Percentiles rank a stretch among this genome's conserved stretches.
phyloP scores from a whole-genome alignment of 2,113 vertebrate species.

The Tauraco erythrolophus region DNA sequence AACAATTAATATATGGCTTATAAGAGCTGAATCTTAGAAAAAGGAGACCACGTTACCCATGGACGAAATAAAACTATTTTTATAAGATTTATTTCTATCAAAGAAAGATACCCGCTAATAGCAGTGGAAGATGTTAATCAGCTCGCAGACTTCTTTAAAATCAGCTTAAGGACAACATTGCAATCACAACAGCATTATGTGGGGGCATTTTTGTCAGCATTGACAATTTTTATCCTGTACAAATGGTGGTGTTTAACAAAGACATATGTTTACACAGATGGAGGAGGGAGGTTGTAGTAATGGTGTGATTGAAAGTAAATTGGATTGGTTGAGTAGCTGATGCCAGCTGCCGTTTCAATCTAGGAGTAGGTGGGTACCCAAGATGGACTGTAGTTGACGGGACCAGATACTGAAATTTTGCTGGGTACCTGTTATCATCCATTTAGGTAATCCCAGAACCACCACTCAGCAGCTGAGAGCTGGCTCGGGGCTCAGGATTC shows the following conservation, averaged over 20 bases:
- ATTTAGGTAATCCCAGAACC: not conserved
- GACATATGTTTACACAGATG: conserved; percentile 71
- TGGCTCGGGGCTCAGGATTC: not conserved
- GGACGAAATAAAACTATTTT: not conserved
- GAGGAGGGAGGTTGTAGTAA: conserved; percentile 69
- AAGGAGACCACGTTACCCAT: not conserved
- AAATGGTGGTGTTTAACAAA: conserved; percentile 72
- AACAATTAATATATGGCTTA: not conserved
- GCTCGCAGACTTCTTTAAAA: conserved; percentile 51
- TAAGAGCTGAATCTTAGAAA: not conserved
- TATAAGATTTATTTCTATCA: not conserved
- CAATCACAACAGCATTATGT: conserved; percentile 66
- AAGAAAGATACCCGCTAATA: conserved; percentile 5
- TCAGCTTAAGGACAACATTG: conserved; percentile 52
- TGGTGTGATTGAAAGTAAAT: conserved; percentile 69
- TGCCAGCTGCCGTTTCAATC: conserved; percentile 59
- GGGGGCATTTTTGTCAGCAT: conserved; percentile 69
- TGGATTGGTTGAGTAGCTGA: conserved; percentile 65
- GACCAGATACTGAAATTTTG: not conserved
- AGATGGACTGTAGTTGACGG: not conserved
- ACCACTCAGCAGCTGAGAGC: not conserved
- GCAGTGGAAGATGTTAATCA: conserved; percentile 39
- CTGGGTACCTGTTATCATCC: not conserved
- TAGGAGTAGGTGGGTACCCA: conserved; percentile 43
- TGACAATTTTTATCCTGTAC: conserved; percentile 71